phyloP scores from a whole-genome alignment of 2,113 vertebrate species.

The cat (Felis catus) region DNA sequence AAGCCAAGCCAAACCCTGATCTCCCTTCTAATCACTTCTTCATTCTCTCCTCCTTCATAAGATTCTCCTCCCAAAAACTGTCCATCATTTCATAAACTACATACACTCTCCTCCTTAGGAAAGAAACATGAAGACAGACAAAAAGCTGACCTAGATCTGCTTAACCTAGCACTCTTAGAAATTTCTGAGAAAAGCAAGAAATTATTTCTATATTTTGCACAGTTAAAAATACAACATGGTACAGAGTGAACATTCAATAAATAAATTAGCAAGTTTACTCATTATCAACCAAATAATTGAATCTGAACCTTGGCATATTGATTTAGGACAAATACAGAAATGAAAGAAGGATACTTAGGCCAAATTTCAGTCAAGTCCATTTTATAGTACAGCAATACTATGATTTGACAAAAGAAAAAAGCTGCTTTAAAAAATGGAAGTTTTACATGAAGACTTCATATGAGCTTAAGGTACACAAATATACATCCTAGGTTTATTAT shows the following conservation, averaged over 20 bases:
- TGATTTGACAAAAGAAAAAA: not conserved
- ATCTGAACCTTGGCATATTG: not conserved
- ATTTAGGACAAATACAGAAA: conserved; percentile 26
- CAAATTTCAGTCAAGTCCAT: not conserved
- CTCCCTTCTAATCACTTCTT: not conserved
- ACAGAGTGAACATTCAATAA: not conserved
- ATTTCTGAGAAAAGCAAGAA: not conserved
- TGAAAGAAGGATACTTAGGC: not conserved
- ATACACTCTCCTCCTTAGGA: not conserved
- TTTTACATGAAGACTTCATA: not conserved
- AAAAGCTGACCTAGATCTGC: not conserved
- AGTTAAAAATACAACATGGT: not conserved
- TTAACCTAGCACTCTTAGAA: not conserved
- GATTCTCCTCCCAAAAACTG: not conserved
- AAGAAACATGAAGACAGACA: not conserved
- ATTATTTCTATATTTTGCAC: not conserved
- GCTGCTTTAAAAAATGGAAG: not conserved
- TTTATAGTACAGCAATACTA: not conserved
- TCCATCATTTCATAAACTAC: not conserved
- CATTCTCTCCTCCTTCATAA: not conserved
- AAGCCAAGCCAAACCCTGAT: not conserved
- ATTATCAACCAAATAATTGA: not conserved
- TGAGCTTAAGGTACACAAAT: not conserved
- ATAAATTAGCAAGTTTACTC: not conserved
- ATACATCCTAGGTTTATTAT: not conserved